A percentile compares a stretch with the other conserved stretches of the same genome.
Conservation (phyloP, 2,113 vertebrate species). For the Columba janthina region DNA sequence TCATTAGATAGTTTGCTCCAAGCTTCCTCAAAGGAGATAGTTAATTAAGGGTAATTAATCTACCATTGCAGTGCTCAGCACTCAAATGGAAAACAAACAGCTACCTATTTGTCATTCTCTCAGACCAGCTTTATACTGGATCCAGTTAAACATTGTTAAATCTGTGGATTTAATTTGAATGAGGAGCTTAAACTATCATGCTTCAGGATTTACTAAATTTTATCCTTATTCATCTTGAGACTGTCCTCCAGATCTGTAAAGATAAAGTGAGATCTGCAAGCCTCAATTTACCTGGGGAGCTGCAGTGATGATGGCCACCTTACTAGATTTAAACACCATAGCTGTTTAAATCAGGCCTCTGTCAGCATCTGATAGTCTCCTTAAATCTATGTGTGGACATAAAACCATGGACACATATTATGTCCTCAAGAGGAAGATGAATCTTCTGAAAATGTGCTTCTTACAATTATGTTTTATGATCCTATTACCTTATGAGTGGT, state of each 20-base stretch:
- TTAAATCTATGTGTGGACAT: constrained; percentile 42
- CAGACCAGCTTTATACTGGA: not conserved
- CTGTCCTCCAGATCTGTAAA: not conserved
- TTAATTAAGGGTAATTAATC: constrained; percentile 63
- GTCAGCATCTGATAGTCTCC: constrained; percentile 31
- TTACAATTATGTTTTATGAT: constrained; percentile 66
- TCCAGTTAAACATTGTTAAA: not conserved
- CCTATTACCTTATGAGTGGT: constrained; percentile 52
- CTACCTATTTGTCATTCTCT: constrained; percentile 35
- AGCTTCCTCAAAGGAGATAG: constrained; percentile 17
- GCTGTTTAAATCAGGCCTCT: constrained; percentile 51
- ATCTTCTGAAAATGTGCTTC: constrained; percentile 46
- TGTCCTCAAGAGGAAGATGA: constrained; percentile 17
- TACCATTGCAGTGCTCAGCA: not conserved
- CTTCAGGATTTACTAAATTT: not conserved
- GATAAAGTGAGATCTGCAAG: not conserved
- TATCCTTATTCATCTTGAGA: not conserved
- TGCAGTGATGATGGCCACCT: constrained; percentile 21
- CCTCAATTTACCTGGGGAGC: constrained; percentile 3
- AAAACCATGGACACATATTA: constrained; percentile 27
- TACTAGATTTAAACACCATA: constrained; percentile 8
- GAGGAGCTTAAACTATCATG: not conserved
- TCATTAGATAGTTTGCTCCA: constrained; percentile 38
- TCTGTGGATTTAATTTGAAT: not conserved
- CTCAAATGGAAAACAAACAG: not conserved